Evolutionary conservation across 2,113 vertebrate genomes (phyloP).

Genomic region (Pleuronectes platessa): DNA sequence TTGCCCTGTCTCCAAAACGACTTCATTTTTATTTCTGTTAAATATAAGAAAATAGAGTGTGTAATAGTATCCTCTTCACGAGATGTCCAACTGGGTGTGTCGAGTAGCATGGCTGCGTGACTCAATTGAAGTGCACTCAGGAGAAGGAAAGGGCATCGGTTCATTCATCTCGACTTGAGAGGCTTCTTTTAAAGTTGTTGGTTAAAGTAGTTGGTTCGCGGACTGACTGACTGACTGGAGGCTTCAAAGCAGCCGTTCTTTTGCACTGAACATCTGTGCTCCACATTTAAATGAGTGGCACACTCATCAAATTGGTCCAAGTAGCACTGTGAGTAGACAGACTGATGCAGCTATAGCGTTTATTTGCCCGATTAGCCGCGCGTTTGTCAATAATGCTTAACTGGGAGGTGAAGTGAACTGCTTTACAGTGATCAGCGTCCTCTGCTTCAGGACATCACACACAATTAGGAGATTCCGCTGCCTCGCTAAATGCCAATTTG

Average conservation of each 20-base stretch:
- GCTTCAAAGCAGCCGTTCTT: conserved; percentile 34
- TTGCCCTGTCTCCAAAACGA: no score
- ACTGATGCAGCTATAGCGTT: neutral
- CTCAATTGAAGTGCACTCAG: conserved; percentile 30
- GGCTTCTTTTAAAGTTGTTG: conserved; percentile 51
- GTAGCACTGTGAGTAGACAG: neutral
- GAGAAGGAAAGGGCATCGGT: conserved; percentile 18
- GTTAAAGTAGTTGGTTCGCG: conserved; percentile 33
- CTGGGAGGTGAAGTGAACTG: conserved; percentile 26
- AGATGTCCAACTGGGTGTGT: conserved; percentile 6
- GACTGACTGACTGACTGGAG: conserved; percentile 32
- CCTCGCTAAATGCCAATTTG: conserved; percentile 70
- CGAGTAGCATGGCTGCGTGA: conserved; percentile 3
- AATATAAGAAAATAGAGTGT: neutral
- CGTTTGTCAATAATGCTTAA: conserved; percentile 40
- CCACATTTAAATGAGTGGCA: conserved; percentile 52
- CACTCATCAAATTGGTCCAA: conserved; percentile 9
- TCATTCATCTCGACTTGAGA: conserved; percentile 60
- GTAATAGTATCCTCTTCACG: no score
- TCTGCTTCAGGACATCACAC: conserved; percentile 55
- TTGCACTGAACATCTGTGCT: conserved; percentile 28
- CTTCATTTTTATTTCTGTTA: neutral
- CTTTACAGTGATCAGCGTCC: conserved; percentile 59
- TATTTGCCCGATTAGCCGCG: conserved; percentile 6
- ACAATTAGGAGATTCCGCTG: conserved; percentile 72